phyloP scores from a whole-genome alignment of 2,888 invertebrate genomes.

The Steromphala cineraria region DNA sequence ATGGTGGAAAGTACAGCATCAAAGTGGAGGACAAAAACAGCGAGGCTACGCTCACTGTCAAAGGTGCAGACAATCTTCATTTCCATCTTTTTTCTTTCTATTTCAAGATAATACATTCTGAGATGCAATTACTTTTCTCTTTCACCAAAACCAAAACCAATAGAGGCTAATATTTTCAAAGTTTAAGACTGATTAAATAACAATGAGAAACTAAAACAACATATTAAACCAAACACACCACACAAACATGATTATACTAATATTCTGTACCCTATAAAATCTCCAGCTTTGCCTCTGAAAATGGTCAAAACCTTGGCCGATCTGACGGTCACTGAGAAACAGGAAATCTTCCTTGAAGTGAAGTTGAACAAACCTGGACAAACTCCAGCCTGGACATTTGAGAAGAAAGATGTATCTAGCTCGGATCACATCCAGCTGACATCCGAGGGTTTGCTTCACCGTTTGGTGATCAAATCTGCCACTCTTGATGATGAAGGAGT shows the following conservation, averaged over 20 bases:
- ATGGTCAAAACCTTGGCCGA: conserved; percentile 66
- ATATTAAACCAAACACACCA: too few relatives aligned
- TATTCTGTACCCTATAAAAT: background rate
- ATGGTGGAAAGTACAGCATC: conserved; percentile 63
- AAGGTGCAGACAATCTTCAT: conserved; percentile 43
- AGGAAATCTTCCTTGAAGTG: conserved; percentile 64
- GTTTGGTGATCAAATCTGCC: conserved; percentile 63
- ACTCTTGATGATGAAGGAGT: conserved; percentile 72
- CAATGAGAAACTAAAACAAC: too few relatives aligned
- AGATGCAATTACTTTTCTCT: too few relatives aligned
- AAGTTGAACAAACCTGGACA: conserved; percentile 68
- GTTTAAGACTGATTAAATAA: too few relatives aligned
- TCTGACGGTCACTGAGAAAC: conserved; percentile 61
- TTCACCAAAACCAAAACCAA: too few relatives aligned
- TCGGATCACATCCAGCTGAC: conserved; percentile 60
- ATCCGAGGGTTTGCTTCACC: conserved; percentile 63
- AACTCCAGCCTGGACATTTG: conserved; percentile 73
- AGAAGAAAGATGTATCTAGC: conserved; percentile 60
- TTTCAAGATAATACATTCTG: too few relatives aligned
- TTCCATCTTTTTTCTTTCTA: too few relatives aligned
- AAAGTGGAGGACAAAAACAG: conserved; percentile 50
- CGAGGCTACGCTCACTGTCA: conserved; percentile 57
- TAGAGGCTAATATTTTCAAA: too few relatives aligned
- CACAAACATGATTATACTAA: too few relatives aligned
- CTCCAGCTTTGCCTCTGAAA: conserved; percentile 55